A percentile compares a stretch with the other conserved stretches of the same genome.
Evolutionary conservation across 2,113 vertebrate genomes (phyloP).

Genomic region (Corythornis madagascariensis): DNA sequence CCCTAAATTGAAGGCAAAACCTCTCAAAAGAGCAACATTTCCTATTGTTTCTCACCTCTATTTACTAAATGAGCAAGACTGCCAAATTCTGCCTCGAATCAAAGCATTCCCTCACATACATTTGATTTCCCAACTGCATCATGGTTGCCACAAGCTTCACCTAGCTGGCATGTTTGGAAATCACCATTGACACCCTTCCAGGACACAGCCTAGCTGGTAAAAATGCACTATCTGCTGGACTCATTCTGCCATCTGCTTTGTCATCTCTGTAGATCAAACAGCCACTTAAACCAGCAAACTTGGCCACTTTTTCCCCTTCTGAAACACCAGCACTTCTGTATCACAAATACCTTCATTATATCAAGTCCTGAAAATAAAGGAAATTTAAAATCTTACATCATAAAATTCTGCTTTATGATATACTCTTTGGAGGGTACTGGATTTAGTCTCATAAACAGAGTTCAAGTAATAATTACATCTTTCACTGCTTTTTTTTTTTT

Average conservation of each 20-base stretch:
- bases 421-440: neutral
- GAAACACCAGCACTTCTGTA: accelerated
- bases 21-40: neutral
- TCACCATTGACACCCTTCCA: neutral
- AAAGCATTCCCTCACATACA: neutral
- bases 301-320: neutral
- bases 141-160: neutral
- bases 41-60: neutral
- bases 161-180: neutral
- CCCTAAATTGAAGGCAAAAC: neutral
- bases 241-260: neutral
- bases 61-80: neutral
- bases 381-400: neutral
- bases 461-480: neutral
- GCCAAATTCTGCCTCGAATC: neutral
- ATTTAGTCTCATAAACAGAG: constrained; percentile 18
- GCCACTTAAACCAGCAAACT: neutral
- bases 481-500: neutral
- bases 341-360: neutral
- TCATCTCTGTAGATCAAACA: neutral
- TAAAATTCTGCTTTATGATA: neutral
- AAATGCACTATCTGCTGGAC: neutral
- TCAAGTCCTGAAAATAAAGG: neutral
- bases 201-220: neutral
- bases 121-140: neutral